Base-by-base conservation (phyloP, 2,888 invertebrate genomes). In the Esperia sulphurella region DNA sequence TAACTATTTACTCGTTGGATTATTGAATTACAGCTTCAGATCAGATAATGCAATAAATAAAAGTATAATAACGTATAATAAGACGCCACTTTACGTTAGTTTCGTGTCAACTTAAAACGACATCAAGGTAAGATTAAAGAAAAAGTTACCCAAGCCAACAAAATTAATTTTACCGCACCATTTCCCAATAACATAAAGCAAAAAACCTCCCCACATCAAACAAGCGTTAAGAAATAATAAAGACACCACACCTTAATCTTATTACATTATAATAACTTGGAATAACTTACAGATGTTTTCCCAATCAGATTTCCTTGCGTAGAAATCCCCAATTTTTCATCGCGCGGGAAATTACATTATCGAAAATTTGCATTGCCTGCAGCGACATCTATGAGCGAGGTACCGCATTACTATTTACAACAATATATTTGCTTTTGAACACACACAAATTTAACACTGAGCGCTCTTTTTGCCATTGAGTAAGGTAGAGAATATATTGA, bases 221-320 rank as follows among this genome's bases (percentile, higher is more conserved):
- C 58, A 72, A 65, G 80, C 83, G 84, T 86, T 85, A 85, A 67
- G 78, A 83, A 82, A 84, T 83, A 83, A 85, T 82, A 83, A 79
- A 68, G 66, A 54, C 50, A 52, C 56, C 59, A 68, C 79, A 79
- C 79, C 86, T 74, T 85, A 85, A 86, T 87, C 86, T 85, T 79
- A 82, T 86, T 81, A 83, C 71, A 73, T 79, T 79, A 80, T 85
- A 82, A 83, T 83, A 82, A 75, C 75, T 71, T 70, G 65, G 82
- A 83, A 83, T 83, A 85, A 80, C 83, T 86, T 83, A 79, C 79
- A 80, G 77, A 83, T 84, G 83, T 84, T 87, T 83, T 87, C 68
- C 71, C 82, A 84, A 86, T 85, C 84, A 79, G 78, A 83, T 80
- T 78, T 73, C 58, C 58, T 55, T 58, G 61, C 50, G 53, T 54